Percentiles rank a stretch among this genome's conserved stretches.
These are phyloP conservation scores for Lepidurus arcticus DNA, from an alignment of 1,140 invertebrate genomes.

Conservation along the genomic window DNA sequence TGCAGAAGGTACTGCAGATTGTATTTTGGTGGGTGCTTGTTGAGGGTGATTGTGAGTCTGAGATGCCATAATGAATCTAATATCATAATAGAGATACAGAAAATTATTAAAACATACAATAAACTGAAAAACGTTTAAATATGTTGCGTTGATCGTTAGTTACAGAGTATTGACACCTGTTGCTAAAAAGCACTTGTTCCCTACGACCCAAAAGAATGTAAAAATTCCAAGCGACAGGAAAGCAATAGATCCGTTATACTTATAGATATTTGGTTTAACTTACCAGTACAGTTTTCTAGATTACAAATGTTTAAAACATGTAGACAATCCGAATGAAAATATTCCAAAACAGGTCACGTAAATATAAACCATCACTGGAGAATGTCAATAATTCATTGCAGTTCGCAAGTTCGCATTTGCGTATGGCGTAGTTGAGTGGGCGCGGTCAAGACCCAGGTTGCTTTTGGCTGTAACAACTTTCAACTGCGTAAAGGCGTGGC, in stretches of 20 bases:
- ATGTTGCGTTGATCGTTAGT: no score
- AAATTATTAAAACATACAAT: background rate
- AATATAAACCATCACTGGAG: background rate
- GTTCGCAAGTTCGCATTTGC: slow-evolving; percentile 16
- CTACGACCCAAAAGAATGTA: no score
- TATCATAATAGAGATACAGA: background rate
- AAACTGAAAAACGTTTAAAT: no score
- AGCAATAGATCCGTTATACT: no score
- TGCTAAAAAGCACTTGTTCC: no score
- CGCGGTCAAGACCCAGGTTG: background rate
- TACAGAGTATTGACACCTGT: no score
- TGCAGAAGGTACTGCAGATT: slow-evolving; percentile 19
- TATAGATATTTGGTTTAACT: no score
- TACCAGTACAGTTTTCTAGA: background rate
- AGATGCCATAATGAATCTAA: background rate
- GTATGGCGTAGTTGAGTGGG: background rate
- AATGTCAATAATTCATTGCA: background rate
- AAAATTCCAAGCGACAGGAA: no score
- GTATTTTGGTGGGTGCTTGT: background rate
- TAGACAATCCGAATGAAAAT: background rate
- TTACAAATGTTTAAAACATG: background rate
- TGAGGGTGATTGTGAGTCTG: slow-evolving; percentile 2
- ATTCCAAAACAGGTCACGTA: slow-evolving; percentile 9
- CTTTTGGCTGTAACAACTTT: background rate
- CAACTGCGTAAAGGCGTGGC: no score